These are phyloP conservation scores for Podabrus alpinus DNA, from an alignment of 2,888 invertebrate genomes.

Conservation along the genomic window DNA sequence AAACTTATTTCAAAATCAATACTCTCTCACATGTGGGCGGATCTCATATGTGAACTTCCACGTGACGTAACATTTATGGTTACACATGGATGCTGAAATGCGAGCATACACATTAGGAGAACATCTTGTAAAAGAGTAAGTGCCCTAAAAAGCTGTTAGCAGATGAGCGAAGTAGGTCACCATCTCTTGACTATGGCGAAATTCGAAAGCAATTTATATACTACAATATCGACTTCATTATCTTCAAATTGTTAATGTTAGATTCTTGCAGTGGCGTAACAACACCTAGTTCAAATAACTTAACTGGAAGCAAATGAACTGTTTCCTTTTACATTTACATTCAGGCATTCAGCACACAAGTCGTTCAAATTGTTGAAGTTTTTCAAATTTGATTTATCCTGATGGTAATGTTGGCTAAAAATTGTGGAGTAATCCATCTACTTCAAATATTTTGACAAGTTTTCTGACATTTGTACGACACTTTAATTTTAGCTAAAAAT, in stretches of 20 bases:
- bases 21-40: constrained; percentile 28
- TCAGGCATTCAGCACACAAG: no score
- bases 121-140: constrained; percentile 34
- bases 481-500: no score
- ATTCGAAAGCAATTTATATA: neutral
- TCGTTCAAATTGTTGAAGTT: no score
- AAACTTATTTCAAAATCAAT: constrained; percentile 18
- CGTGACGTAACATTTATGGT: constrained; percentile 49
- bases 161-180: neutral
- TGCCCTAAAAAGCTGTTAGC: neutral
- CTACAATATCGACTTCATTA: neutral
- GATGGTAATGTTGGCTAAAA: no score
- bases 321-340: no score
- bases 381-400: no score
- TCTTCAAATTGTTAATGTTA: neutral
- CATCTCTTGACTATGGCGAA: neutral
- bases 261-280: neutral
- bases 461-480: no score
- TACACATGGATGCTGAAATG: constrained; percentile 56
- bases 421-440: no score
- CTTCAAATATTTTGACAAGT: no score
- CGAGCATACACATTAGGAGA: constrained; percentile 49
- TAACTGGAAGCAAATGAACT: no score
- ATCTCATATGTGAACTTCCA: constrained; percentile 31
- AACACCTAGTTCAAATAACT: neutral